phyloP scores from a whole-genome alignment of 30 jellyfish, hydroid and myxozoan genomes.

The Aurelia aurita region DNA sequence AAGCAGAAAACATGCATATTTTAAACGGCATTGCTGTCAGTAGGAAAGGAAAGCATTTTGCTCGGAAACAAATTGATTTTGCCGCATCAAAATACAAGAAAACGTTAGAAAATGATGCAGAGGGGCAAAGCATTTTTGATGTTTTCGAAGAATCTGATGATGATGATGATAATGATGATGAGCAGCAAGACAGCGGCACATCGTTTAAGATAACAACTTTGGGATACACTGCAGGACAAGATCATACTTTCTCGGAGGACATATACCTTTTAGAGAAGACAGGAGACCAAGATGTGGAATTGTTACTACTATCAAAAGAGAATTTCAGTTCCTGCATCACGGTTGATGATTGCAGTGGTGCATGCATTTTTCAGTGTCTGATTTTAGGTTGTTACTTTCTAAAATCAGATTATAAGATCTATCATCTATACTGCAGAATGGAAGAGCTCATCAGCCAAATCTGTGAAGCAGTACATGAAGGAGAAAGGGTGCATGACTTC shows the following conservation, averaged over 20 bases:
- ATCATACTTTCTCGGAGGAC: constrained; percentile 4
- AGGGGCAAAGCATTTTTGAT: neutral
- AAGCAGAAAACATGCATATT: neutral
- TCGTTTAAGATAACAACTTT: neutral
- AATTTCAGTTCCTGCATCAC: neutral
- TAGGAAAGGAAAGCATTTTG: constrained; percentile 19
- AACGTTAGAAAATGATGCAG: neutral
- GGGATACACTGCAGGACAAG: neutral
- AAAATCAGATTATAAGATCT: no score
- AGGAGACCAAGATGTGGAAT: neutral
- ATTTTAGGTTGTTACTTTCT: no score
- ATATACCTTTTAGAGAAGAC: neutral
- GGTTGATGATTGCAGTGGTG: no score
- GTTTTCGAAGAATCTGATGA: neutral
- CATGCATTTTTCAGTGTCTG: no score
- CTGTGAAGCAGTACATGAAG: neutral
- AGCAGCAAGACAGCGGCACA: neutral
- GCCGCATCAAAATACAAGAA: neutral
- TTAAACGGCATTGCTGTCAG: neutral
- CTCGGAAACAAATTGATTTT: neutral
- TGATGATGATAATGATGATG: no score
- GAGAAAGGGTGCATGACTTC: constrained; percentile 4
- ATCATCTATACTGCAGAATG: no score
- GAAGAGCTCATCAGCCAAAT: no score
- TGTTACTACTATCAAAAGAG: neutral